Evolutionary conservation across 2,888 invertebrate genomes (phyloP), one percentile per base, ranked within the genome.

Genomic region (Drosophila nigricruria): DNA sequence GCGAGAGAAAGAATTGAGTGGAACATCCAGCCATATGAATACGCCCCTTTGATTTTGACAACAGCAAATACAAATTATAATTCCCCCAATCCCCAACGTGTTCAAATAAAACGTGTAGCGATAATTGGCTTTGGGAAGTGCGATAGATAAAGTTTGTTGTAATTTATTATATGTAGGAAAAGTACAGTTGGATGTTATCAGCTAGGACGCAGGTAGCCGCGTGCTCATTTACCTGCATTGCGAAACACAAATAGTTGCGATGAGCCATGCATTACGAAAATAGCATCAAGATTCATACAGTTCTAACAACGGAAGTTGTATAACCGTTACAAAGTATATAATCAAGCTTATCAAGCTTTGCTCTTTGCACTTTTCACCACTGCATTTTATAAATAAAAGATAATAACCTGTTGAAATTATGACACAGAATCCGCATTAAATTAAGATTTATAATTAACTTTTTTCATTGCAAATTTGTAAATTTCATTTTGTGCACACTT

Each of bases 31-130:
- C 43, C 36, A 63, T 18, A 38, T 59, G 63, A 32, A 40, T 38
- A 66, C 84, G 70, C 73, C 87, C 70, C 67, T 56, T 42, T 70
- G 38, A 38, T 49, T 57, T 70, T 27, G 40, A 25, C 20, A 34
- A 20, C 59, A 36, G 43, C 38, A 43, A 73, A 38, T 4, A 30
- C 45, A 56, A 47, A 63, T 32, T 14, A 40, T 12, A 63, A n/a
- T 53, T 57, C 59, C 42, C 50, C 34, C 45, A 65, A 61, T 50
- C 40, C 16, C 10, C 30, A 30, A 43, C 42, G 14, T n/a, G 54
- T 42, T 50, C 47, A 52, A 66, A 52, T 30, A 71, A 78, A 70
- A 64, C 70, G 61, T 67, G 80, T 38, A 10, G 10, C 38, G 49
- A 74, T 63, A 66, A 65, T 56, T 45, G 45, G 10, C 45, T 58